A percentile compares a stretch with the other conserved stretches of the same genome.
phyloP scores from a whole-genome alignment of 1,140 invertebrate species.

The Drosophila gunungcola region DNA sequence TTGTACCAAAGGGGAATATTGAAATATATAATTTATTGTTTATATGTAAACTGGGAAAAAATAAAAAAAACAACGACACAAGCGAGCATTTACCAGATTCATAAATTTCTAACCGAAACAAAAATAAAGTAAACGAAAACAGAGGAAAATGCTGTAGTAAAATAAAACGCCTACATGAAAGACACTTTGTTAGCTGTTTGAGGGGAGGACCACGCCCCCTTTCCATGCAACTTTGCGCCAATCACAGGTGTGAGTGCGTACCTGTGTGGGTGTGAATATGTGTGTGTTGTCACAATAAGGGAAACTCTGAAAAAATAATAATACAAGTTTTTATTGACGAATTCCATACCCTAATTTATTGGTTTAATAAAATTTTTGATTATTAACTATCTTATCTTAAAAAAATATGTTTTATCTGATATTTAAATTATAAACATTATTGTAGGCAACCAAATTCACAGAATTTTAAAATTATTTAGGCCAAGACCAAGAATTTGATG shows the following conservation, averaged over 20 bases:
- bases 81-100: conserved; percentile 33
- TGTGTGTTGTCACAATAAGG: not conserved
- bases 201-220: conserved; percentile 8
- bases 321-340: conserved; percentile 9
- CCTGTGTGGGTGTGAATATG: conserved; percentile 2
- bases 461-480: no score
- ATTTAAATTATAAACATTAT: no score
- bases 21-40: conserved; percentile 56
- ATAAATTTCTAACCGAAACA: conserved; percentile 32
- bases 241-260: conserved; percentile 25
- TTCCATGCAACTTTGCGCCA: not conserved
- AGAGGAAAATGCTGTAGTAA: conserved; percentile 33
- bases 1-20: conserved; percentile 18
- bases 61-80: conserved; percentile 12
- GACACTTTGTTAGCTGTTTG: conserved; percentile 45
- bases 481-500: no score
- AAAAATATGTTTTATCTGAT: no score
- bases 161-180: conserved; percentile 30
- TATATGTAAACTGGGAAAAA: conserved; percentile 39
- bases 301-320: conserved; percentile 9
- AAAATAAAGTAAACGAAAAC: conserved; percentile 33
- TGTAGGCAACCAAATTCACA: no score
- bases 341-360: not conserved
- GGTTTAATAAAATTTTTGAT: not conserved
- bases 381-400: no score